phyloP scores from a whole-genome alignment of 2,888 invertebrate species.

The Hirtodrosophila cameraria region DNA sequence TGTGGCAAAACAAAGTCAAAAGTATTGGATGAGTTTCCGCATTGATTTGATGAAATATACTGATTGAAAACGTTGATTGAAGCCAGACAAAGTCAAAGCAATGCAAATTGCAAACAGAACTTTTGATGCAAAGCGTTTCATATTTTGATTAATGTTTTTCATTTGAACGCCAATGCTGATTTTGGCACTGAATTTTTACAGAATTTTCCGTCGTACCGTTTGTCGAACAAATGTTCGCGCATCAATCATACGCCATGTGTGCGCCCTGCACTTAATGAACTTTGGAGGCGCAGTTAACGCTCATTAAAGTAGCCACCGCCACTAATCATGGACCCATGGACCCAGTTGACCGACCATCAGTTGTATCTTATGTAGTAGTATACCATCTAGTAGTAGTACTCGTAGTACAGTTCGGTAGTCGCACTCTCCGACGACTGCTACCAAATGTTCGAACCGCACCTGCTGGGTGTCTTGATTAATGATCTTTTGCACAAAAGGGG shows the following conservation, averaged over 20 bases:
- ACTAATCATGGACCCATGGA: constrained; percentile 63
- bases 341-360: constrained; percentile 29
- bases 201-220: constrained; percentile 57
- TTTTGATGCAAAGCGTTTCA: constrained; percentile 36
- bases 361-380: too few species aligned
- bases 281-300: constrained; percentile 76
- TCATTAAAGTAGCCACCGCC: constrained; percentile 75
- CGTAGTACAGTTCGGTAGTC: constrained; percentile 74
- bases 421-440: constrained; percentile 55
- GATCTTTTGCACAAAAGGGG: constrained; percentile 58
- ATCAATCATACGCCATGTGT: constrained; percentile 72
- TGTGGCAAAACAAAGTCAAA: constrained; percentile 20
- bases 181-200: constrained; percentile 59
- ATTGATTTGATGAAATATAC: constrained; percentile 44
- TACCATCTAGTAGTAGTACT: constrained; percentile 15
- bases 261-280: constrained; percentile 72
- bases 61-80: constrained; percentile 25
- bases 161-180: constrained; percentile 62
- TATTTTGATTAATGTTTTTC: constrained; percentile 70
- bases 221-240: constrained; percentile 53
- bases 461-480: constrained; percentile 77
- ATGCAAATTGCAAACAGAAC: constrained; percentile 56
- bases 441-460: constrained; percentile 69
- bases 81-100: constrained; percentile 46
- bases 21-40: constrained; percentile 65